phyloP scores from a whole-genome alignment of 2,113 vertebrate genomes.

The Nettapus auritus region DNA sequence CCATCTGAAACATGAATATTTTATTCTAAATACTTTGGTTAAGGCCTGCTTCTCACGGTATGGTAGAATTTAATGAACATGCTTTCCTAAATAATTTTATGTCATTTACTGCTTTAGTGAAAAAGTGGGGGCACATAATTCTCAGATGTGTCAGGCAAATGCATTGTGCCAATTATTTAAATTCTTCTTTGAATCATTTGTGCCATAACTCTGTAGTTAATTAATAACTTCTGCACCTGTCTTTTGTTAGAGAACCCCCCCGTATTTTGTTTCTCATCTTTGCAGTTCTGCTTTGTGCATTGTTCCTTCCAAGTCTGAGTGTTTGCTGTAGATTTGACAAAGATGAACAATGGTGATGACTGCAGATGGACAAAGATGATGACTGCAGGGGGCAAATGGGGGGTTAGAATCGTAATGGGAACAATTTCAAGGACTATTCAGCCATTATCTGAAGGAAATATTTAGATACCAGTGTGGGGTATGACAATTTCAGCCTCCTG shows the following conservation, averaged over 20 bases:
- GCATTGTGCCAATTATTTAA: slow-evolving; percentile 1
- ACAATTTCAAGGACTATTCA: slow-evolving; percentile 7
- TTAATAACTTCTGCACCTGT: slow-evolving; percentile 2
- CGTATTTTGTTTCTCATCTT: background rate
- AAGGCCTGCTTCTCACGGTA: background rate
- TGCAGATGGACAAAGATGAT: slow-evolving; percentile 14
- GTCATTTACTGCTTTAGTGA: slow-evolving; percentile 26
- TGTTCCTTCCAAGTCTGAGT: background rate
- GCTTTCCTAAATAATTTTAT: slow-evolving; percentile 47
- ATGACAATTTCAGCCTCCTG: background rate
- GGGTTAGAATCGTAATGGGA: background rate
- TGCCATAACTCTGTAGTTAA: slow-evolving; percentile 36
- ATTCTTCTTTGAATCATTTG: background rate
- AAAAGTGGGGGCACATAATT: background rate
- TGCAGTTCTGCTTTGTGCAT: background rate
- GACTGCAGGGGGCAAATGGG: slow-evolving; percentile 28
- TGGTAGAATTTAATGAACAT: slow-evolving; percentile 57
- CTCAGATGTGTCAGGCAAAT: slow-evolving; percentile 19
- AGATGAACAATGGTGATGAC: background rate
- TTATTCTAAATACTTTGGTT: slow-evolving; percentile 44
- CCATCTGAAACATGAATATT: slow-evolving; percentile 55
- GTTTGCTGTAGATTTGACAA: slow-evolving; percentile 13
- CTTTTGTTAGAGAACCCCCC: background rate
- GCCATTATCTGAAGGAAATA: slow-evolving; percentile 39
- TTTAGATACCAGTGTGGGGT: background rate